Percentiles rank a stretch among this genome's conserved stretches.
These are phyloP conservation scores for Blennius ocellaris DNA, from an alignment of 2,113 vertebrate genomes.

Conservation along the genomic window DNA sequence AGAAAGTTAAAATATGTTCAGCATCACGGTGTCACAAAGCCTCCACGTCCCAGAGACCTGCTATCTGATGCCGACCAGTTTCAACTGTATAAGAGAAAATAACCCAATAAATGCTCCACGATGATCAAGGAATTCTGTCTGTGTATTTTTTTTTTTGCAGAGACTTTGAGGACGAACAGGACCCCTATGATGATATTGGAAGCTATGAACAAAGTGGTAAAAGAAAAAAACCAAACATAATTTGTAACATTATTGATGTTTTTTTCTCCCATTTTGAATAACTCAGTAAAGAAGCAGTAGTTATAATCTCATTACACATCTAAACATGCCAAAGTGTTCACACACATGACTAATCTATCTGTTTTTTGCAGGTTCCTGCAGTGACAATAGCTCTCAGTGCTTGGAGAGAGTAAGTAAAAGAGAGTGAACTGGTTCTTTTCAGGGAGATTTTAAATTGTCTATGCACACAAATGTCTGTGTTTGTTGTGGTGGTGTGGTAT, in stretches of 20 bases:
- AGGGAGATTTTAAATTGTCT: too few relatives aligned
- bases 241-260: too few relatives aligned
- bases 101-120: neutral
- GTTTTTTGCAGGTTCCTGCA: slow-evolving; percentile 73
- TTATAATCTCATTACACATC: too few relatives aligned
- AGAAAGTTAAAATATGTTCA: too few relatives aligned
- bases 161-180: slow-evolving; percentile 57
- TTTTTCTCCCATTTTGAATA: too few relatives aligned
- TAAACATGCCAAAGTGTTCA: neutral
- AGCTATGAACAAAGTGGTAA: slow-evolving; percentile 71
- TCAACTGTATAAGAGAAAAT: too few relatives aligned
- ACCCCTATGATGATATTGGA: slow-evolving; percentile 81
- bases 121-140: neutral
- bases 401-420: slow-evolving; percentile 65
- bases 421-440: neutral
- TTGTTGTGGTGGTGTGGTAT: too few relatives aligned
- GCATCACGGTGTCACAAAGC: too few relatives aligned
- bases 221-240: neutral
- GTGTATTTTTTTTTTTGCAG: slow-evolving; percentile 30
- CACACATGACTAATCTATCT: neutral
- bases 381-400: slow-evolving; percentile 60
- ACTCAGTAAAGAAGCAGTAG: too few relatives aligned
- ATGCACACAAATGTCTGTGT: too few relatives aligned
- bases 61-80: too few relatives aligned
- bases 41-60: too few relatives aligned